Conservation (phyloP, 2,888 invertebrate genomes). For the Drosophila anomalata region DNA sequence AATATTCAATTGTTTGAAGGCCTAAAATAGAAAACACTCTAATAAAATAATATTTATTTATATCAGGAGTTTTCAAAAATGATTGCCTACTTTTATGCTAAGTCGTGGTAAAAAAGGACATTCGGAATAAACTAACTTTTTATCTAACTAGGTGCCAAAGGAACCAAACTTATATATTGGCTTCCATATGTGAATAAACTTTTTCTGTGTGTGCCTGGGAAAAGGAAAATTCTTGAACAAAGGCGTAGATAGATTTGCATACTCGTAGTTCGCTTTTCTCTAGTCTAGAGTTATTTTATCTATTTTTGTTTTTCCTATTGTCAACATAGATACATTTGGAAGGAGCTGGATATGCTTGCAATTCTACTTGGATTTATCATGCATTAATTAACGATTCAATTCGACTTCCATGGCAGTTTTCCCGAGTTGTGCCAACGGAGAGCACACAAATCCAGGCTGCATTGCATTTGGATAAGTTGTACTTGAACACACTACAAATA, state of each 20-base stretch:
- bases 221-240: slow-evolving; percentile 3
- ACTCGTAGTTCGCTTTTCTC: slow-evolving; percentile 6
- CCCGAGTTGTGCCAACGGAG: slow-evolving; percentile 24
- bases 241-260: slow-evolving; percentile 22
- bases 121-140: background rate
- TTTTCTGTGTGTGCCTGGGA: background rate
- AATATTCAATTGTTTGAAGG: background rate
- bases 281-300: slow-evolving; percentile 4
- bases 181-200: background rate
- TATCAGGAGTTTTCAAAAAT: background rate
- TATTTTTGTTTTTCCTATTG: background rate
- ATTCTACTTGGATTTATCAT: slow-evolving; percentile 20
- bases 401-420: slow-evolving; percentile 44
- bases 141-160: background rate
- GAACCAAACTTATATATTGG: background rate
- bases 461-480: slow-evolving; percentile 51
- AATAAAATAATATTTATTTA: background rate
- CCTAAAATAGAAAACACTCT: background rate
- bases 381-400: slow-evolving; percentile 60
- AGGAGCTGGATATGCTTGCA: slow-evolving; percentile 30
- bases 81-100: background rate
- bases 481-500: slow-evolving; percentile 44
- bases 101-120: background rate
- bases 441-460: slow-evolving; percentile 31
- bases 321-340: slow-evolving; percentile 13